Base-by-base conservation (phyloP, 2,888 invertebrate genomes). In the Amiota mariae region DNA sequence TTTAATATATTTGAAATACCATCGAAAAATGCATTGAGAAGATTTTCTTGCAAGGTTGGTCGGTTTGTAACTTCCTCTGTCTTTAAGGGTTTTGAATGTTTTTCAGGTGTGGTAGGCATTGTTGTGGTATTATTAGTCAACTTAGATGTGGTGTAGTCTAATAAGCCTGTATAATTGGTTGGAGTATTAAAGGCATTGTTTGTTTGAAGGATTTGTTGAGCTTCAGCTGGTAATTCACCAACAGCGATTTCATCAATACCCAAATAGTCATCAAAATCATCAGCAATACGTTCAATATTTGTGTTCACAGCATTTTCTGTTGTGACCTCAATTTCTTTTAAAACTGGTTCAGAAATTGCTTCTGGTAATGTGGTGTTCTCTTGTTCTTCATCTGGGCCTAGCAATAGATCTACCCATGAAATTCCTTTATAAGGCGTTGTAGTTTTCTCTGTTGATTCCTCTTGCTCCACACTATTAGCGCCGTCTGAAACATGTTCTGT, bases 371-470 rank as follows among this genome's bases (percentile, higher is more conserved):
- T 46, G 13, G 18, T 48, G 48, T 72, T 73, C 1, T 70, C 66
- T 0, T 86, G 84, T 2, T 86, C 85, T 1, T 87, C 87, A 74
- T 87, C 87, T 12, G 88, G 80, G 0, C 85, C 88, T 4, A 88
- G 74, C 3, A 88, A 72, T 15, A 88, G 70, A 68, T 88, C 88
- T 13, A 88, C 81, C 87, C 88, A 87, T 24, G 85, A 82, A 4
- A 85, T 48, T 81, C 3, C 79, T 82, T 66, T 80, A 75, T 1
- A 51, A 79, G 0, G 73, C 0, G 87, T 82, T 12, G 82, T 84
- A 0, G 77, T 63, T 56, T 79, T 75, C 36, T 77, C 77, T 36
- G 81, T 82, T 76, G 72, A 11, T 57, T 70, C 61, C n/a, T 12
- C 24, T 24, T 77, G 72, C 56, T 78, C 76, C 0, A 73, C 72